Conservation (phyloP, 2,113 vertebrate species). For the Tupaia tana region DNA sequence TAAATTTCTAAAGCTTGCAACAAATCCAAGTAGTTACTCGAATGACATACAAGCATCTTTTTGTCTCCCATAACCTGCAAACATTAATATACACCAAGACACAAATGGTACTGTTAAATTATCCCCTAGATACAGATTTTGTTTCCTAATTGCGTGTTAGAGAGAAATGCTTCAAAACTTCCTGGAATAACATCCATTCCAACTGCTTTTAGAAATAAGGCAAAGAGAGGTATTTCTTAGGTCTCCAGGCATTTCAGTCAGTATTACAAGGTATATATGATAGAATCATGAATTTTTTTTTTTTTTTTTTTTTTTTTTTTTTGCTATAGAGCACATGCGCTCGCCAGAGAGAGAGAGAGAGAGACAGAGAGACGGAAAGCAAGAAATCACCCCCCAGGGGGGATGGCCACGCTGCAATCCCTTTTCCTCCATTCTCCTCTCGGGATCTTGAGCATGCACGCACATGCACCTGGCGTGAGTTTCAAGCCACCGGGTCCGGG, state of each 20-base stretch:
- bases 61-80: neutral
- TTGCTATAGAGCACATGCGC: too few relatives aligned
- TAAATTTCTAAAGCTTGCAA: neutral
- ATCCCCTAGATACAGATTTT: neutral
- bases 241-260: neutral
- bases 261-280: neutral
- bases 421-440: too few relatives aligned
- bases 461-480: too few relatives aligned
- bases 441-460: too few relatives aligned
- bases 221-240: neutral
- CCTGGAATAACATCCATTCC: slow-evolving; percentile 9
- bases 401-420: too few relatives aligned
- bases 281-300: neutral
- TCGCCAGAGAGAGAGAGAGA: too few relatives aligned
- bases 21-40: neutral
- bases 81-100: neutral
- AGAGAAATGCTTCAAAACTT: neutral
- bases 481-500: too few relatives aligned
- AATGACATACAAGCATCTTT: neutral
- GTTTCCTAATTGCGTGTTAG: neutral
- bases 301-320: too few relatives aligned
- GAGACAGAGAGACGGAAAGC: too few relatives aligned
- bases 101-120: neutral
- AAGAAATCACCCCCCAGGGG: too few relatives aligned
- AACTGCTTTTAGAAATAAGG: neutral